Evolutionary conservation across 2,888 invertebrate genomes (phyloP).

Genomic region (Raillietiella orientalis): DNA sequence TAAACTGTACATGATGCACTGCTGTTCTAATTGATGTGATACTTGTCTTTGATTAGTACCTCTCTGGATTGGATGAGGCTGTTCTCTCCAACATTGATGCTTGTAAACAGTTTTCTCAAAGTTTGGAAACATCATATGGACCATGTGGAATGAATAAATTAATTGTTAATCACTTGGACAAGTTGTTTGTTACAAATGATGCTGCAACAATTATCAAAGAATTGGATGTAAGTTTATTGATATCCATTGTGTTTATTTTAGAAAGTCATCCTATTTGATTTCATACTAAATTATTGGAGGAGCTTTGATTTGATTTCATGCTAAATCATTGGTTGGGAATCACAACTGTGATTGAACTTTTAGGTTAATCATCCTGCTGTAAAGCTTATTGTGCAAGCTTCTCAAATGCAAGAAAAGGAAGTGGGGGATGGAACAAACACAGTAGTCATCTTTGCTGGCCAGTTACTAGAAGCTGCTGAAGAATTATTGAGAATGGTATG

Average conservation of each 20-base stretch:
- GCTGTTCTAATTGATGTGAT: not conserved
- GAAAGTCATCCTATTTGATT: not conserved
- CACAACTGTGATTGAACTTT: too few relatives aligned
- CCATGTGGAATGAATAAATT: conserved; percentile 99
- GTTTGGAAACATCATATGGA: conserved; percentile 78
- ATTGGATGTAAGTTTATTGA: conserved; percentile 25
- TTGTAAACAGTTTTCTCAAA: conserved; percentile 77
- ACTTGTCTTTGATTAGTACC: conserved; percentile 18
- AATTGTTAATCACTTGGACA: conserved; percentile 95
- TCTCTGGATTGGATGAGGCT: conserved; percentile 84
- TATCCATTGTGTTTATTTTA: not conserved
- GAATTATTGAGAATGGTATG: conserved; percentile 49
- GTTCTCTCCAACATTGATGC: conserved; percentile 81
- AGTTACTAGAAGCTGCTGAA: conserved; percentile 65
- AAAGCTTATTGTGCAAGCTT: conserved; percentile 74
- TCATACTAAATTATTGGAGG: conserved; percentile 1
- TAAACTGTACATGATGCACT: not conserved
- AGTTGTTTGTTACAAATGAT: conserved; percentile 94
- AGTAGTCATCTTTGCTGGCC: conserved; percentile 75
- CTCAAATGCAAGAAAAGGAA: conserved; percentile 94
- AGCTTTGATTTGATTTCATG: conserved; percentile 2
- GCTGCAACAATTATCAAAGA: conserved; percentile 91
- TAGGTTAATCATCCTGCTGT: conserved; percentile 91
- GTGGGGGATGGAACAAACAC: conserved; percentile 98
- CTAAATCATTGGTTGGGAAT: too few relatives aligned